Base-by-base conservation (phyloP, 2,888 invertebrate genomes). In the Epicampocera succincta region DNA sequence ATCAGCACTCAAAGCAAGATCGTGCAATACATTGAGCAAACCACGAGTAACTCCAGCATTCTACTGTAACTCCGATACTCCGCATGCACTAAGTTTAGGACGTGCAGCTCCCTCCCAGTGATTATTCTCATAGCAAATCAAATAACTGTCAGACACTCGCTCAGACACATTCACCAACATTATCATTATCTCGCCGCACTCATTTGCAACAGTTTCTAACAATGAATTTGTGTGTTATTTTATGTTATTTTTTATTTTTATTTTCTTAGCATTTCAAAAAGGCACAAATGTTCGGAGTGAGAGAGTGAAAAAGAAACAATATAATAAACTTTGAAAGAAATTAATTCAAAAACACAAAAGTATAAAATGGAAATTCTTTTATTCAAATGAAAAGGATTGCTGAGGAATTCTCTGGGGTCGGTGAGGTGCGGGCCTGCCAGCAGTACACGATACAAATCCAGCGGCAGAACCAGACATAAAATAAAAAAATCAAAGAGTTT, bases 281-380 rank as follows among this genome's bases (percentile, higher is more conserved):
- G 29, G 29, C 61, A 52, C 29, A 61, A 29, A 63, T 29, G 56
- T 46, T 29, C 46, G 13, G 33, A 15, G 3, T 5, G 11, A 56
- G 9, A 12, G 1, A 25, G n/a, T n/a, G 21, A 42, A 17, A 17
- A n/a, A 12, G 11, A 19, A 50, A 66, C 11, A 61, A 61, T 6
- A n/a, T n/a, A n/a, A n/a, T 29, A 33, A 33, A 33, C 21, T 9
- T 15, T 46, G 5, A 63, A 54, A 54, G 44, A 63, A 63, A 54
- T 73, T 54, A 73, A 73, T 73, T 54, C 52, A 46, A 46, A 73
- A 52, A 42, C 48, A 56, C 19, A 69, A 9, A 48, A 21, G 38
- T 21, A 48, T 8, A 48, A 56, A 52, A 52, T 44, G 40, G 25
- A 50, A 60, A 42, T 1, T 25, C 12, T 25, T 40, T 33, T 52